Base-by-base conservation (phyloP, 2,113 vertebrate species). In the Malaclemys terrapin region DNA sequence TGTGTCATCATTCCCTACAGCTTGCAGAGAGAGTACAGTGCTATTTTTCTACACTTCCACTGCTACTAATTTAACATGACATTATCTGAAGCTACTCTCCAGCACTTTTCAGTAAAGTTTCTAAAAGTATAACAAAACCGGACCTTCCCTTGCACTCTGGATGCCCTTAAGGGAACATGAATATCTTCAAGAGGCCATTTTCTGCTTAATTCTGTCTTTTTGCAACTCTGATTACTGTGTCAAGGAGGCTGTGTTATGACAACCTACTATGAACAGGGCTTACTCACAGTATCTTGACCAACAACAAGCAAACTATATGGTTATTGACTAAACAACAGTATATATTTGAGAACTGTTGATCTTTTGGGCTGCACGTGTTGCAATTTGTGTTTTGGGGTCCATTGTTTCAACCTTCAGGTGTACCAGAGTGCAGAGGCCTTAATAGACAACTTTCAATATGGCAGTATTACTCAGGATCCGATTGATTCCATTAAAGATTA, bases 141-240 rank as follows among this genome's bases (percentile, higher is more conserved):
- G 8, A 89, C 38, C 25, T 1, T 78, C 72, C 3, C 0, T 49
- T 45, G 24, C 24, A 76, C 20, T n/a, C n/a, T 38, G 8, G 3
- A 56, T 65, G 1, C 2, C 38, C 3, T 50, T 93, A 5, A 1
- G 3, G 11, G 62, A 45, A 1, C 19, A 24, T 38, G 84, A 10
- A 11, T 5, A 0, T 82, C 31, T 52, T 88, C 80, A 59, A 82
- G 10, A 94, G 65, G 1, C 24, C 29, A 3, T 45, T 27, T 27
- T 8, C 6, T 62, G 49, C 2, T 88, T 92, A 94, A 53, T 88
- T 91, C 82, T 95, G 80, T 50, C 45, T 24, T 95, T 97, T 27
- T 8, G 17, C 25, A 53, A 12, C 24, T 80, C 24, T 65, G 50
- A 87, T n/a, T 19, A 54, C 19, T 65, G n/a, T 42, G 3, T 8